Base-by-base conservation (phyloP, 1,140 invertebrate species). In the Diorhabda sublineata region DNA sequence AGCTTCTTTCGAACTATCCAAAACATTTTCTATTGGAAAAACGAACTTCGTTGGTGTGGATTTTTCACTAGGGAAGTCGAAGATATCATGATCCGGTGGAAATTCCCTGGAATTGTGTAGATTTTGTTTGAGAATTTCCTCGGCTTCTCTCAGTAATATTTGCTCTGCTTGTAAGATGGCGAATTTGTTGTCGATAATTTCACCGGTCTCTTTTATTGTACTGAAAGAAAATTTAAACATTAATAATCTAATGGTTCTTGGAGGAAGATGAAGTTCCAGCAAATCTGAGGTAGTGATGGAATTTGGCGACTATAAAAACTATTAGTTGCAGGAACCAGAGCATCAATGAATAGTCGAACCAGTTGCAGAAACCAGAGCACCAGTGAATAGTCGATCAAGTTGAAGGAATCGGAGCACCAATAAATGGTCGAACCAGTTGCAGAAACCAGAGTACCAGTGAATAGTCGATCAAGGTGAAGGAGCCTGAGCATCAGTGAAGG, bases 11-110 rank as follows among this genome's bases (percentile, higher is more conserved):
- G 47, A 8, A 4, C n/a, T 52, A 6, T 67, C 62, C 3, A 65
- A 62, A 9, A 45, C 41, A 64, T 72, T 67, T 58, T 79, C 78
- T 3, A 76, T 45, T 6, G 78, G 77, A 66, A 75, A 74, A 43
- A 78, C 75, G 57, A 80, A 79, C 68, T 79, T 78, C 2, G 71
- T 74, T 2, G 76, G 72, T 2, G 71, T 74, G 9, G 70, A 70
- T 58, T 72, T 75, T 6, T 52, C n/a, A 58, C 45, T 57, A 44
- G 9, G 56, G 26, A 66, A 60, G 43, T 74, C 64, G 42, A 74
- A 71, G 41, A 72, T 72, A 2, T 72, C 69, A n/a, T 68, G 8
- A 7, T 74, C 70, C 7, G 69, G 26, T 5, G 69, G 71, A 58
- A 72, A 73, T 61, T 71, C 69, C 44, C 73, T 73, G 64, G 71